Evolutionary conservation across 2,797 vertebrate genomes (phyloP), one percentile per base, ranked within the genome.

Genomic region (Sebastes cheni): DNA sequence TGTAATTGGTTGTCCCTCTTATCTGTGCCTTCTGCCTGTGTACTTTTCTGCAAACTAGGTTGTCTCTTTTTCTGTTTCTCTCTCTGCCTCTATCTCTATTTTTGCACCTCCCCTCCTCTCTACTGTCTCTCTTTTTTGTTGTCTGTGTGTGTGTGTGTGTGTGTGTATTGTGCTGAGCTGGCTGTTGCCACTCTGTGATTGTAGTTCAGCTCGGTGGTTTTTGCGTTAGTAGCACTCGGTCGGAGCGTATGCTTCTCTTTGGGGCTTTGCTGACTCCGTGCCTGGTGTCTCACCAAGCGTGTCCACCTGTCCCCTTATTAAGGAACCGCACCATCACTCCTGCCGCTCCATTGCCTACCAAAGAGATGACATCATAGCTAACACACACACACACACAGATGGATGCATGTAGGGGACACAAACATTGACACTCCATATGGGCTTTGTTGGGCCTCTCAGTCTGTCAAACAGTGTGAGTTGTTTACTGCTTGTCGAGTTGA

Each of bases 221-320:
- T 83, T 86, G 82, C 27, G 1, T 77, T 58, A 66, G 82, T 69
- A 58, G 74, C 80, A 58, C 75, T 86, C 46, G 1, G 81, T 86
- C 46, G 1, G 81, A 88, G 78, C 70, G 80, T 82, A 86, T 87
- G 86, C 80, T 77, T 87, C 87, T 83, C 64, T 88, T 72, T 71
- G 72, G 88, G 89, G 76, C 86, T 52, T 70, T 67, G 86, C 90
- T 92, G 91, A 89, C 84, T 81, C 73, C 32, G n/a, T 60, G 83
- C 90, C 86, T 76, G 88, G 69, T 84, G 78, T 86, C 90, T 87
- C 75, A 65, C 89, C 64, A 91, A 81, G 90, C 12, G 46, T 56
- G 81, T 91, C 91, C 94, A 94, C 93, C 94, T 94, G 92, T 92
- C 87, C 68, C 74, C 81, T 83, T 85, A 87, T 80, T 88, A 74